Conservation (phyloP, 2,113 vertebrate genomes). For the Coreoperca whiteheadi region DNA sequence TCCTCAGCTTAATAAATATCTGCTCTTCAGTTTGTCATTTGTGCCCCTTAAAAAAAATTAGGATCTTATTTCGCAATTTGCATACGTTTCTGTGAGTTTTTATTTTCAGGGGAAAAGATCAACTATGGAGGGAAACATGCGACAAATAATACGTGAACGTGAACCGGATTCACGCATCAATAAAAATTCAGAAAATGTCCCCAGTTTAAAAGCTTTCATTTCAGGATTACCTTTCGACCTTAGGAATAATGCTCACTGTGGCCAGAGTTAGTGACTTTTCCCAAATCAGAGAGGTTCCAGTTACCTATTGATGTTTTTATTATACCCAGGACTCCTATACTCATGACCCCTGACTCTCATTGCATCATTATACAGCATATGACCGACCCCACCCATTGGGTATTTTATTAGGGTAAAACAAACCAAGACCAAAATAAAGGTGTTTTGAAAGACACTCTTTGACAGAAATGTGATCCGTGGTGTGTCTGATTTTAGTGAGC, state of each 20-base stretch:
- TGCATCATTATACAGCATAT: constrained; percentile 19
- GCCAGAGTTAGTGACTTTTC: neutral
- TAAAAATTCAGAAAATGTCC: neutral
- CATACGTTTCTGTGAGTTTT: too few relatives aligned
- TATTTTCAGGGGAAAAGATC: neutral
- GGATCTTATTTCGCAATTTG: too few relatives aligned
- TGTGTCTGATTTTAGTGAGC: constrained; percentile 38
- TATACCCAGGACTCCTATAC: neutral
- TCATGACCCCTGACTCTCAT: neutral
- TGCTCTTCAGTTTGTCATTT: too few relatives aligned
- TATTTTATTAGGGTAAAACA: constrained; percentile 35
- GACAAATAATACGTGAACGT: neutral
- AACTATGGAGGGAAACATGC: neutral
- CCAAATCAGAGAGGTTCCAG: neutral
- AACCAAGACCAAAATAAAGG: constrained; percentile 24
- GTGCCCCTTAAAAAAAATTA: too few relatives aligned
- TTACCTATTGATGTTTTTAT: neutral
- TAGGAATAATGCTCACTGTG: neutral
- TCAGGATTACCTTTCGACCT: neutral
- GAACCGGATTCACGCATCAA: neutral
- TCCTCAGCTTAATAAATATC: too few relatives aligned
- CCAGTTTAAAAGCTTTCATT: neutral
- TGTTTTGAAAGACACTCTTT: constrained; percentile 24
- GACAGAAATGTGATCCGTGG: constrained; percentile 35
- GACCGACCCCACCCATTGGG: neutral